Evolutionary conservation across 92 coral and sea anemone species (phyloP).

Genomic region (Palythoa heliodiscus): DNA sequence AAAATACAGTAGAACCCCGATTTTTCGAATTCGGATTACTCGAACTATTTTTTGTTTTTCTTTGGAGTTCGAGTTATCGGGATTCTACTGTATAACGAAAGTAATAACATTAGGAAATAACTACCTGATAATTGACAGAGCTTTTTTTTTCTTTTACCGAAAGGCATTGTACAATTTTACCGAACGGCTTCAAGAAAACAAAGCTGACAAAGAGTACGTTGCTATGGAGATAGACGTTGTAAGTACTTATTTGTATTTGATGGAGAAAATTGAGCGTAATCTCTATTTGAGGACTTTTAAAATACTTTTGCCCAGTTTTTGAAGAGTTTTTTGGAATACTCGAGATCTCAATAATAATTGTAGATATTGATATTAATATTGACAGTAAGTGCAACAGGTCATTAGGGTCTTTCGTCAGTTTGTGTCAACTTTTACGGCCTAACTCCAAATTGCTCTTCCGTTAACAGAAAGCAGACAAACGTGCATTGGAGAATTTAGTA

Average conservation of each 20-base stretch:
- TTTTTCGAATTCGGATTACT: not conserved
- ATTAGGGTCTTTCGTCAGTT: too few species aligned
- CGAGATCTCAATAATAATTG: too few species aligned
- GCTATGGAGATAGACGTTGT: conserved; percentile 97
- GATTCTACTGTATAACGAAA: not conserved
- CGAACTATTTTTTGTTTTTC: too few species aligned
- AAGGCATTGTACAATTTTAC: conserved; percentile 81
- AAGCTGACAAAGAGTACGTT: conserved; percentile 96
- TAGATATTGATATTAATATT: too few species aligned
- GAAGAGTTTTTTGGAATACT: too few species aligned
- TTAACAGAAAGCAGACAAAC: conserved; percentile 94
- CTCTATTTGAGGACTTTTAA: not conserved
- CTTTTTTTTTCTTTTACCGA: not conserved
- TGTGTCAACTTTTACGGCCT: not conserved
- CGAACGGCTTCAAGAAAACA: conserved; percentile 82
- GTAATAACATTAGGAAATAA: not conserved
- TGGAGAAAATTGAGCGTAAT: not conserved
- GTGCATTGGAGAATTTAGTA: conserved; percentile 83
- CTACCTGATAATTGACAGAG: not conserved
- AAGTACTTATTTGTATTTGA: conserved; percentile 23
- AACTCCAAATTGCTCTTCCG: not conserved
- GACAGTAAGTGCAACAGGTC: not conserved
- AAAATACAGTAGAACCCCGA: too few species aligned
- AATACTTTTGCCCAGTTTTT: too few species aligned
- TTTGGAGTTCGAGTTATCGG: too few species aligned